Evolutionary conservation across 2,113 vertebrate genomes (phyloP).

Genomic region (Leuciscus idus): DNA sequence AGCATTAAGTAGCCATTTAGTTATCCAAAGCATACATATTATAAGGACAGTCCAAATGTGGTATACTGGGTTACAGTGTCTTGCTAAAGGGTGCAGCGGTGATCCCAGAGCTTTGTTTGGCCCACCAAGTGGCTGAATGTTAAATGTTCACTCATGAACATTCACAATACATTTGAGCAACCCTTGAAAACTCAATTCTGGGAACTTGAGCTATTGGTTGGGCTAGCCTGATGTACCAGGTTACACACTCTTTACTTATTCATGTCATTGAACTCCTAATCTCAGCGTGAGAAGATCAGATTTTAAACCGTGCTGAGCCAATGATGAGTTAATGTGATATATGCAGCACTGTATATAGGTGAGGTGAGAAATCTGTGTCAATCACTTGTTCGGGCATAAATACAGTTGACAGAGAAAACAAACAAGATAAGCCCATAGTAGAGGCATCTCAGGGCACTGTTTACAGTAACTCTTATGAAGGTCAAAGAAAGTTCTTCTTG

Average conservation of each 20-base stretch:
- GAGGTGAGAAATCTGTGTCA: conserved; percentile 38
- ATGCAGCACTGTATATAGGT: background rate
- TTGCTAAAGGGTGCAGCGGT: background rate
- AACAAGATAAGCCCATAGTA: conserved; percentile 4
- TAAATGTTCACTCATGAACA: background rate
- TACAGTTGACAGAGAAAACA: conserved; percentile 39
- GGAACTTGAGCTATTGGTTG: background rate
- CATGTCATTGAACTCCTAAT: background rate
- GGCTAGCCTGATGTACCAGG: background rate
- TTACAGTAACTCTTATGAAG: conserved; percentile 51
- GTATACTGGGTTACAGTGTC: background rate
- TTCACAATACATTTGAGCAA: background rate
- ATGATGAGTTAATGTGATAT: background rate
- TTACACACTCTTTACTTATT: conserved; percentile 6
- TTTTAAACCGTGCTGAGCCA: background rate
- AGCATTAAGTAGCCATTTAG: background rate
- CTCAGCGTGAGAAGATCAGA: background rate
- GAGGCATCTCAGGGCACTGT: conserved; percentile 22
- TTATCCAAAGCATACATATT: background rate
- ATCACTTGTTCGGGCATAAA: conserved; percentile 35
- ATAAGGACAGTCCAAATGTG: background rate
- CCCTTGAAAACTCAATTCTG: background rate
- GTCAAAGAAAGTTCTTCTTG: conserved; percentile 27
- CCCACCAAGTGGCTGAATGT: background rate
- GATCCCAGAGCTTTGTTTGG: background rate